Percentiles rank a stretch among this genome's conserved stretches.
Evolutionary conservation across 2,113 vertebrate species (phyloP).

Genomic region (Pseudorhombus dupliciocellatus): DNA sequence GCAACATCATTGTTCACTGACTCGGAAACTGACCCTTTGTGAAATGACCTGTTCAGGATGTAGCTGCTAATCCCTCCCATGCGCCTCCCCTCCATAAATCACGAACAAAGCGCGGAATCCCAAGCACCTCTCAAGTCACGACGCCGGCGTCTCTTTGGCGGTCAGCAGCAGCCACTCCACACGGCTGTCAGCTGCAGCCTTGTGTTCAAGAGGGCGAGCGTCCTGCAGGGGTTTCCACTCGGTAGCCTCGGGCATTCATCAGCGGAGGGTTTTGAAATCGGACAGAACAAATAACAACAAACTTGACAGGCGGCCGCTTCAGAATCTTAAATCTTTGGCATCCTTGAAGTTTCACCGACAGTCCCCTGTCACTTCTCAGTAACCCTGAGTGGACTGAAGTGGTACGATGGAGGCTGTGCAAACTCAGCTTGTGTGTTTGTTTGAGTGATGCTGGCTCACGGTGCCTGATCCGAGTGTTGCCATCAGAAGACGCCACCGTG

Average conservation of each 20-base stretch:
- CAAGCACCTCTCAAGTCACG: slow-evolving; percentile 42
- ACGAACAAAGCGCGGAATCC: slow-evolving; percentile 29
- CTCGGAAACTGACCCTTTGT: slow-evolving; percentile 34
- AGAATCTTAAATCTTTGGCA: slow-evolving; percentile 32
- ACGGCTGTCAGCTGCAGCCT: slow-evolving; percentile 36
- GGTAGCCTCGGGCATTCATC: slow-evolving; percentile 28
- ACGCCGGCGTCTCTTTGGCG: slow-evolving; percentile 40
- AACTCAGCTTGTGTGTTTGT: neutral
- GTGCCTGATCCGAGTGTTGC: neutral
- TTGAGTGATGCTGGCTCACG: neutral
- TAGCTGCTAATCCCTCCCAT: slow-evolving; percentile 25
- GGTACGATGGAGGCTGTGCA: neutral
- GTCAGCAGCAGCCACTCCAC: slow-evolving; percentile 41
- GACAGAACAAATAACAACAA: slow-evolving; percentile 51
- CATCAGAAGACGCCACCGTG: slow-evolving; percentile 13
- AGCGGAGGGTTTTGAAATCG: slow-evolving; percentile 38
- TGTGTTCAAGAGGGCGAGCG: slow-evolving; percentile 8
- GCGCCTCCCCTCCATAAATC: slow-evolving; percentile 40
- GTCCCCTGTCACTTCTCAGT: slow-evolving; percentile 29
- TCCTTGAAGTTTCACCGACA: slow-evolving; percentile 26
- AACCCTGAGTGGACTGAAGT: slow-evolving; percentile 25
- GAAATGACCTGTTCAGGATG: slow-evolving; percentile 41
- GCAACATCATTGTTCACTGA: slow-evolving; percentile 18
- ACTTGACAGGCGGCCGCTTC: slow-evolving; percentile 35
- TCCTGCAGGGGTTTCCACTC: slow-evolving; percentile 36